phyloP scores from a whole-genome alignment of 2,113 vertebrate genomes.

The Dicrurus megarhynchus region DNA sequence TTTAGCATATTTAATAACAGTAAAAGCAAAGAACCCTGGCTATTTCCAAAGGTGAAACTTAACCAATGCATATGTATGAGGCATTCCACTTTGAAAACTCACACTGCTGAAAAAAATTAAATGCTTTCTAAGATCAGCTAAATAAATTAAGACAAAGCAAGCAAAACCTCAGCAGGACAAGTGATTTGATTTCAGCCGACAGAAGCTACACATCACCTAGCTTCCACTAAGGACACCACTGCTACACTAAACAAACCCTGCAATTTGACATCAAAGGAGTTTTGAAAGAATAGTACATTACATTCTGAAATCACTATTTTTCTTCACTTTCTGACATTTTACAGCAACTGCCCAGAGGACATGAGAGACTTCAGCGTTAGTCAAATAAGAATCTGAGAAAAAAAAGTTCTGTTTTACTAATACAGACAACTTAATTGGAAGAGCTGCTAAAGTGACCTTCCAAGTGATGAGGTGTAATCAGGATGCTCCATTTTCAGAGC shows the following conservation, averaged over 20 bases:
- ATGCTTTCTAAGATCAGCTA: not conserved
- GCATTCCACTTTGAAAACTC: not conserved
- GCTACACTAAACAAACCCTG: not conserved
- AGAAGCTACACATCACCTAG: not conserved
- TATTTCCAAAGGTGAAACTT: not conserved
- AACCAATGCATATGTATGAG: rapidly evolving
- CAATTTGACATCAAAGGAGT: not conserved
- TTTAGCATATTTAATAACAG: not conserved
- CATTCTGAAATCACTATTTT: not conserved
- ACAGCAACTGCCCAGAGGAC: not conserved
- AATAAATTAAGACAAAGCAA: not conserved
- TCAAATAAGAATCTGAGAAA: not conserved
- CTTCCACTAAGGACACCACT: not conserved
- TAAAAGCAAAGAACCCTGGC: not conserved
- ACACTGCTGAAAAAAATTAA: not conserved
- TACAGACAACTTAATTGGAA: not conserved
- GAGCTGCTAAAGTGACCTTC: not conserved
- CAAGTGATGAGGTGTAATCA: not conserved
- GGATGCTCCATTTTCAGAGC: not conserved
- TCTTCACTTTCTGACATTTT: not conserved
- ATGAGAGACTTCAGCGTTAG: not conserved
- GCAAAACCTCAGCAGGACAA: not conserved
- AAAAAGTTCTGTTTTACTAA: not conserved
- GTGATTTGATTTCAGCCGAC: not conserved
- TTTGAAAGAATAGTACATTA: not conserved